Conservation (phyloP, 2,797 vertebrate genomes). For the Columba guinea region DNA sequence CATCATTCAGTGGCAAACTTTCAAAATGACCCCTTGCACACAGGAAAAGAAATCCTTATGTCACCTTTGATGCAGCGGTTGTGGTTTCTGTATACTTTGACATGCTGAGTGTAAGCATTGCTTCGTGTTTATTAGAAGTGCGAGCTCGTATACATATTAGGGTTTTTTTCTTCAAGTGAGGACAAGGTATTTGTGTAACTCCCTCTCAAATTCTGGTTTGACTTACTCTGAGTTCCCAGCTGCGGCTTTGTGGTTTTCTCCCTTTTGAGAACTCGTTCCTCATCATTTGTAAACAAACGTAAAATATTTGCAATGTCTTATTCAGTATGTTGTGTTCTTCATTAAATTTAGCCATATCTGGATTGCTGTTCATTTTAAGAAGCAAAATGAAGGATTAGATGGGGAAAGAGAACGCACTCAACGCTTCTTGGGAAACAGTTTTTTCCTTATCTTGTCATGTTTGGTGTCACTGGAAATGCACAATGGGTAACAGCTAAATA, state of each 20-base stretch:
- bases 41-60: not conserved
- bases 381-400: not conserved
- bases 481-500: not conserved
- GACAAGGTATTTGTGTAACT: not conserved
- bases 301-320: not conserved
- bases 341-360: not conserved
- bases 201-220: not conserved
- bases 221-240: not conserved
- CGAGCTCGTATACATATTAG: not conserved
- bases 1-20: not conserved
- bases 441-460: not conserved
- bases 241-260: not conserved
- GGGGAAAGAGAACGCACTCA: not conserved
- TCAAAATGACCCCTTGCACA: not conserved
- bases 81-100: not conserved
- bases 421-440: accelerated
- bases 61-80: not conserved
- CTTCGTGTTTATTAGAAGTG: not conserved
- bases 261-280: not conserved
- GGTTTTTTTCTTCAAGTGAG: not conserved
- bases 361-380: not conserved
- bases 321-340: not conserved
- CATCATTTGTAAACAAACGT: not conserved
- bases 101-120: not conserved
- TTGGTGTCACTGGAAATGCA: not conserved